Conservation (phyloP, 1,140 invertebrate genomes). For the Pentalonia nigronervosa region DNA sequence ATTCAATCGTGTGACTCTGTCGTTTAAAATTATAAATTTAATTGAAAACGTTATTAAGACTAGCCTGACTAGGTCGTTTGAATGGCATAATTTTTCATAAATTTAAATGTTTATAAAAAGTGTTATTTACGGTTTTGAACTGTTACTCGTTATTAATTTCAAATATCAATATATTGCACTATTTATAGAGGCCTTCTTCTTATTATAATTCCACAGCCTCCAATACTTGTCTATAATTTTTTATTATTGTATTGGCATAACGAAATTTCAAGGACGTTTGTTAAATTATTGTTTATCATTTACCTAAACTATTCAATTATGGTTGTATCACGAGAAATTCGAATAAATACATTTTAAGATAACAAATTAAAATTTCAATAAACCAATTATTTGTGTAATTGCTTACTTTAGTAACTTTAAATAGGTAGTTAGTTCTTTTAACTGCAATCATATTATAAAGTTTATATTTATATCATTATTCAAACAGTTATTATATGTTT, state of each 20-base stretch:
- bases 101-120: not conserved
- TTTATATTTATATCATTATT: not conserved
- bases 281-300: slow-evolving; percentile 2
- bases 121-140: not conserved
- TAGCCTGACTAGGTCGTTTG: not conserved
- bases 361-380: not conserved
- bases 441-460: not conserved
- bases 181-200: not conserved
- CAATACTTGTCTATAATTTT: not conserved
- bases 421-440: too few species aligned
- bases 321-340: not conserved
- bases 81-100: not conserved
- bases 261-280: slow-evolving; percentile 16
- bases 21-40: not conserved
- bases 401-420: not conserved
- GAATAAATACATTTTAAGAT: not conserved
- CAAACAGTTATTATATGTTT: not conserved
- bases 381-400: not conserved
- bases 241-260: not conserved
- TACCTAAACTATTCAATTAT: not conserved
- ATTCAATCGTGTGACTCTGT: not conserved
- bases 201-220: not conserved
- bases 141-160: not conserved
- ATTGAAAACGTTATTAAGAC: not conserved
- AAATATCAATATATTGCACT: not conserved